Evolutionary conservation across 2,113 vertebrate species (phyloP).

Genomic region (Esox niger): DNA sequence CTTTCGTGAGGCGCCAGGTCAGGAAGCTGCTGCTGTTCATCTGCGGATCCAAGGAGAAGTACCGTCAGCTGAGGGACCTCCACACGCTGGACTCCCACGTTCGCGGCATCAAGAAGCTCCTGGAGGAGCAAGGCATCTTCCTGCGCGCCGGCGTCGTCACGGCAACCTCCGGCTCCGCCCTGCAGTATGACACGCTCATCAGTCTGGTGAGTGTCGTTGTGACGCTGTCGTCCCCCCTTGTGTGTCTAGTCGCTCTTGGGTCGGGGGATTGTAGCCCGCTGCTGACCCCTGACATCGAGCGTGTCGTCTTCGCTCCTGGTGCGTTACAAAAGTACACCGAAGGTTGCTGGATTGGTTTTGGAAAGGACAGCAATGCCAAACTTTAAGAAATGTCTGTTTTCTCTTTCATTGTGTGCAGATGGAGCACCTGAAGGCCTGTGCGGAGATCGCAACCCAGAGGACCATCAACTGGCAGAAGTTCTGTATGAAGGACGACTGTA

Average conservation of each 20-base stretch:
- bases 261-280: no score
- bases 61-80: conserved; percentile 92
- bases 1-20: conserved; percentile 94
- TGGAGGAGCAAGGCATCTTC: conserved; percentile 97
- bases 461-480: conserved; percentile 99
- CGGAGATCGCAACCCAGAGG: conserved; percentile 94
- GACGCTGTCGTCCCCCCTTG: no score
- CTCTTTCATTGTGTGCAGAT: conserved; percentile 72
- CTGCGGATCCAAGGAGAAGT: conserved; percentile 98
- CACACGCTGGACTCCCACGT: conserved; percentile 95
- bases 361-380: no score
- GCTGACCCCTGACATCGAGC: background rate
- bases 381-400: no score
- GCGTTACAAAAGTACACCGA: no score
- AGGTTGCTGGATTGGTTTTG: no score
- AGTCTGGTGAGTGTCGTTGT: conserved; percentile 87
- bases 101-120: conserved; percentile 90
- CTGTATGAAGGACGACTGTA: conserved; percentile 98
- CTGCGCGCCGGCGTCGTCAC: conserved; percentile 90
- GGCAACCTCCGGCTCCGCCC: conserved; percentile 90
- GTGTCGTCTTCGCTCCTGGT: background rate
- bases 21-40: conserved; percentile 96
- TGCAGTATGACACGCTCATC: conserved; percentile 96
- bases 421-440: conserved; percentile 97
- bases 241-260: no score